Evolutionary conservation across 1,140 invertebrate species (phyloP).

Genomic region (Hycleus cichorii): DNA sequence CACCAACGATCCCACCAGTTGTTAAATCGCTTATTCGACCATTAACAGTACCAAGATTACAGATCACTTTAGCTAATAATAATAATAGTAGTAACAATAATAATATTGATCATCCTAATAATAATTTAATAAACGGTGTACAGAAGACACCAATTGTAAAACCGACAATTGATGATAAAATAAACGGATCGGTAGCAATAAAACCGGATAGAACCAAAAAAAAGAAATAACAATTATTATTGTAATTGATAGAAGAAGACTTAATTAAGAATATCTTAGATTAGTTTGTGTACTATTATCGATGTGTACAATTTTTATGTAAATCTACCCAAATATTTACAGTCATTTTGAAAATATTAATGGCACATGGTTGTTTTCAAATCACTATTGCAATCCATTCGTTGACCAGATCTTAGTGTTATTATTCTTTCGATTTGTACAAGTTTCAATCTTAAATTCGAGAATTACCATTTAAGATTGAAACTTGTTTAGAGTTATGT

Average conservation of each 20-base stretch:
- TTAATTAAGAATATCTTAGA: not conserved
- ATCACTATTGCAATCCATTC: too few relatives aligned
- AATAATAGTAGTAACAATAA: conserved; percentile 30
- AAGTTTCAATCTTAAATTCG: too few relatives aligned
- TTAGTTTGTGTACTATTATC: too few relatives aligned
- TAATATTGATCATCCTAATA: conserved; percentile 16
- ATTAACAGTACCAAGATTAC: conserved; percentile 52
- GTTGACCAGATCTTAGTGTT: too few relatives aligned
- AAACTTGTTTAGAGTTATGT: too few relatives aligned
- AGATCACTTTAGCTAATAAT: conserved; percentile 41
- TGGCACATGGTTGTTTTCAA: too few relatives aligned
- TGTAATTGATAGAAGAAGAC: conserved; percentile 23
- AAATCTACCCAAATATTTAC: too few relatives aligned
- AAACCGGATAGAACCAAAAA: conserved; percentile 30
- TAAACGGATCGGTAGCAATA: too few relatives aligned
- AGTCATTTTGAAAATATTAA: too few relatives aligned
- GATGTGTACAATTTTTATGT: too few relatives aligned
- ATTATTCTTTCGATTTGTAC: too few relatives aligned
- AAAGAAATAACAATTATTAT: conserved; percentile 32
- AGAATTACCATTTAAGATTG: too few relatives aligned
- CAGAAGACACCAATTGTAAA: conserved; percentile 40
- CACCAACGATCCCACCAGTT: conserved; percentile 43
- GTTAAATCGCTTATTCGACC: conserved; percentile 52
- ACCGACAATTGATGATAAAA: not conserved
- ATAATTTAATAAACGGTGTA: conserved; percentile 18